Conservation (phyloP, 2,888 invertebrate species). For the Scaptomyza tumidula region DNA sequence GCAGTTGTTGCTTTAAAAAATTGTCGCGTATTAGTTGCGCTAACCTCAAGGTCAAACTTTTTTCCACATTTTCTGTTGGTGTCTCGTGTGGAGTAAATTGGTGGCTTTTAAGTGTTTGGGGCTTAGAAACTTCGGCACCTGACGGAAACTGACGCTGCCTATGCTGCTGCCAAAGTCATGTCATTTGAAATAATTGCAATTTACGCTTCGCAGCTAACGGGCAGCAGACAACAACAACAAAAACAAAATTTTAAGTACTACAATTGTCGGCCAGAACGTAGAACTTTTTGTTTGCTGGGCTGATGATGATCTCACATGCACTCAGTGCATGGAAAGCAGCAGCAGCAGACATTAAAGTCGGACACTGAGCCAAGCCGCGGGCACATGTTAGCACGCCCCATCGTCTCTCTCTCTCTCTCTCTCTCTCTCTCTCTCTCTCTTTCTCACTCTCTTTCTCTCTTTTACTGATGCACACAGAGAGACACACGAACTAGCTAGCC, state of each 20-base stretch:
- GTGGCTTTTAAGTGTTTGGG: not conserved
- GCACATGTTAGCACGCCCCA: conserved; percentile 56
- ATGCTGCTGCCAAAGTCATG: conserved; percentile 61
- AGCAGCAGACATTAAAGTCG: conserved; percentile 45
- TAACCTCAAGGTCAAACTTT: conserved; percentile 50
- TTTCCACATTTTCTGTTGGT: conserved; percentile 36
- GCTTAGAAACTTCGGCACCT: conserved; percentile 37
- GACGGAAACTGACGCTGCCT: conserved; percentile 22
- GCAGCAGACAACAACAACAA: conserved; percentile 28
- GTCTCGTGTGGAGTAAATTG: not conserved
- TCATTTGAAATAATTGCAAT: conserved; percentile 79
- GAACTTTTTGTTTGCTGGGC: conserved; percentile 48
- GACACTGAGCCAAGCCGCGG: conserved; percentile 50
- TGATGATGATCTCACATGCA: conserved; percentile 76
- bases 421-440: not conserved
- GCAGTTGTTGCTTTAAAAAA: conserved; percentile 44
- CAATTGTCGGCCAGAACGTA: conserved; percentile 61
- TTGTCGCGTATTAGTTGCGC: conserved; percentile 65
- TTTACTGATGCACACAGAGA: not conserved
- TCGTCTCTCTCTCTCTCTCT: conserved; percentile 16
- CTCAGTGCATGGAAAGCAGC: conserved; percentile 67
- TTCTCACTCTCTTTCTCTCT: not conserved
- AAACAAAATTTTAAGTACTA: conserved; percentile 17
- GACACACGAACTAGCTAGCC: conserved; percentile 4
- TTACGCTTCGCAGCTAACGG: conserved; percentile 67